A percentile compares a stretch with the other conserved stretches of the same genome.
These are phyloP conservation scores for Drosophila picticornis DNA, from an alignment of 2,888 invertebrate genomes.

Conservation along the genomic window DNA sequence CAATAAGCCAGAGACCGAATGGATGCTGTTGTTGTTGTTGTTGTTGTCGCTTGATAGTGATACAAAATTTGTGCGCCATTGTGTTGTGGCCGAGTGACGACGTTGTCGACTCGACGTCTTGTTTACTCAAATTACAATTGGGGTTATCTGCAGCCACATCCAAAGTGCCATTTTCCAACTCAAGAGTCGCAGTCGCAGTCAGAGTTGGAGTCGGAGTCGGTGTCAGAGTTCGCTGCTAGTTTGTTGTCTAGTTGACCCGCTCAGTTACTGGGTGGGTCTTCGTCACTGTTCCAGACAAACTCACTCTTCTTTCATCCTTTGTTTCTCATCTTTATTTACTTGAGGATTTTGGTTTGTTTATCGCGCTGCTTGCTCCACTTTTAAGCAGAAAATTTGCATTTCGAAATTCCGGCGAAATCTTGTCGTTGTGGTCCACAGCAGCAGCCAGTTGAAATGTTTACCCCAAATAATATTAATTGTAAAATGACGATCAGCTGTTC, in stretches of 20 bases:
- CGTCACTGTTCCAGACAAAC: background rate
- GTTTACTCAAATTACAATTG: slow-evolving; percentile 73
- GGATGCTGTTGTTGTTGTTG: slow-evolving; percentile 45
- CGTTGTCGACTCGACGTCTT: slow-evolving; percentile 51
- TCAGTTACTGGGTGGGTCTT: slow-evolving; percentile 19
- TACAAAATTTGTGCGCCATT: slow-evolving; percentile 74
- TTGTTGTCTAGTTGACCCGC: slow-evolving; percentile 58
- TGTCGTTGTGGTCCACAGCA: slow-evolving; percentile 9
- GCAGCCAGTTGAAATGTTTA: slow-evolving; percentile 9
- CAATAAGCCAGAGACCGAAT: slow-evolving; percentile 62
- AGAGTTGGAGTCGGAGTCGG: slow-evolving; percentile 11
- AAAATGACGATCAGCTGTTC: slow-evolving; percentile 38
- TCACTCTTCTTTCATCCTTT: background rate
- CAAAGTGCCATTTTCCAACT: slow-evolving; percentile 46
- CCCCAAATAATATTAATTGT: slow-evolving; percentile 27
- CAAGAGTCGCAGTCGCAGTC: slow-evolving; percentile 30
- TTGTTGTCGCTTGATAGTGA: slow-evolving; percentile 56
- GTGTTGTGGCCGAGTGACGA: slow-evolving; percentile 58
- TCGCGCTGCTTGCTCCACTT: slow-evolving; percentile 51
- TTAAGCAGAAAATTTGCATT: slow-evolving; percentile 47
- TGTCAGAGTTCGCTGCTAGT: slow-evolving; percentile 35
- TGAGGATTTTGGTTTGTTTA: slow-evolving; percentile 32
- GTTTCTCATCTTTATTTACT: slow-evolving; percentile 28
- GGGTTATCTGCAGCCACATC: slow-evolving; percentile 63
- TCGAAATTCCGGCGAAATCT: slow-evolving; percentile 41